These are phyloP conservation scores for Protomyctophum bolini DNA, from an alignment of 2,113 vertebrate species.

Conservation along the genomic window DNA sequence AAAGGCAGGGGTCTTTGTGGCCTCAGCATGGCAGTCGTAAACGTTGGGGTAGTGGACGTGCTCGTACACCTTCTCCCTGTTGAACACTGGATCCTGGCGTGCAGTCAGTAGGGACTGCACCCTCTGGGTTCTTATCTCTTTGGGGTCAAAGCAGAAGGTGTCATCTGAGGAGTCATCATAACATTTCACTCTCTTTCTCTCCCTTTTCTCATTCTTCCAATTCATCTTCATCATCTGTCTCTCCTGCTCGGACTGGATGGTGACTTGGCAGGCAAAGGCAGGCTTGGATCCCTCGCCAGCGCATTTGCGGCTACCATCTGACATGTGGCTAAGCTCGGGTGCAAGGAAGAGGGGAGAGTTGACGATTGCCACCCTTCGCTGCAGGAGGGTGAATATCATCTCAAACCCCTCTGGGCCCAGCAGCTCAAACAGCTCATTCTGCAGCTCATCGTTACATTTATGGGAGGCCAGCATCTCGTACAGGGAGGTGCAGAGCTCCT, in stretches of 20 bases:
- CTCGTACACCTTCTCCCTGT: slow-evolving; percentile 84
- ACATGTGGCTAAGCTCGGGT: slow-evolving; percentile 73
- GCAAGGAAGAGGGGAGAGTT: slow-evolving; percentile 80
- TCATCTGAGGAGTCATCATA: slow-evolving; percentile 83
- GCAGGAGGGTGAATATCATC: slow-evolving; percentile 92
- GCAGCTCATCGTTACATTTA: slow-evolving; percentile 92
- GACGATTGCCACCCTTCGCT: slow-evolving; percentile 85
- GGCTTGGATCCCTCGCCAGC: slow-evolving; percentile 84
- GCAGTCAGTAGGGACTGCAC: slow-evolving; percentile 90
- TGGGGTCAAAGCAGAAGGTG: slow-evolving; percentile 85
- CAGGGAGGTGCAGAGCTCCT: slow-evolving; percentile 93
- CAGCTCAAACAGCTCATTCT: slow-evolving; percentile 97
- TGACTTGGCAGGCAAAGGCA: slow-evolving; percentile 93
- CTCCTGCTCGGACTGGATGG: slow-evolving; percentile 95
- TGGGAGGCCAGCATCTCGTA: slow-evolving; percentile 94
- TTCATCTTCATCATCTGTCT: slow-evolving; percentile 90
- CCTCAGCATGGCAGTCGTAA: slow-evolving; percentile 90
- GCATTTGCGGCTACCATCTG: slow-evolving; percentile 71
- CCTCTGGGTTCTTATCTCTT: slow-evolving; percentile 89
- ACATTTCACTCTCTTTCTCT: slow-evolving; percentile 86
- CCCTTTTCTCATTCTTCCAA: slow-evolving; percentile 91
- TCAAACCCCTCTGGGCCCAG: slow-evolving; percentile 93
- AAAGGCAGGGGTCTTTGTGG: slow-evolving; percentile 90
- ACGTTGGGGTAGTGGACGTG: slow-evolving; percentile 90
- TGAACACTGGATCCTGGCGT: slow-evolving; percentile 80